Evolutionary conservation across 2,797 vertebrate species (phyloP).

Genomic region (Anniella stebbinsi): DNA sequence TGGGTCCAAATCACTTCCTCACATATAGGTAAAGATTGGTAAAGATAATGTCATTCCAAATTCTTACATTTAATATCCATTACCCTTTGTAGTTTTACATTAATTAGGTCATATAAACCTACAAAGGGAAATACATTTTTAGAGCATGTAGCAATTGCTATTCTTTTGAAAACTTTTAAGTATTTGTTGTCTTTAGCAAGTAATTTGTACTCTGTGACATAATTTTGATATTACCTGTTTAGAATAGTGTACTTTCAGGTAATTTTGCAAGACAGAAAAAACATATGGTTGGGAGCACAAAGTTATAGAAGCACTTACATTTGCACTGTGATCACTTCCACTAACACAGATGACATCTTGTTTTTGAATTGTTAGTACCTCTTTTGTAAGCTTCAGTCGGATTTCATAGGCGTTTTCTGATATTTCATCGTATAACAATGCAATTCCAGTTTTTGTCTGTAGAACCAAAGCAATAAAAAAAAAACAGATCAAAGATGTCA

Average conservation of each 20-base stretch:
- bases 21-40: background rate
- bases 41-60: background rate
- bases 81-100: background rate
- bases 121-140: background rate
- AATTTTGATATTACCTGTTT: conserved; percentile 1
- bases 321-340: conserved; percentile 84
- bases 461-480: conserved; percentile 62
- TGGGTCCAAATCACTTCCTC: background rate
- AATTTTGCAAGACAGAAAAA: conserved; percentile 29
- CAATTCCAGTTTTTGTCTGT: conserved; percentile 92
- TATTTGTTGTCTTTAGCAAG: background rate
- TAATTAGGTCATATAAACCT: background rate
- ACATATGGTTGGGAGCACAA: background rate
- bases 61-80: background rate
- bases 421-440: conserved; percentile 86
- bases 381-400: conserved; percentile 90
- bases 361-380: conserved; percentile 91
- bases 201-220: background rate
- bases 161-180: background rate
- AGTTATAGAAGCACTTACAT: conserved; percentile 89
- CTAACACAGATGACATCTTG: conserved; percentile 91
- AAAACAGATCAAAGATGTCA: conserved; percentile 6
- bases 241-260: background rate
- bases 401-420: conserved; percentile 89
- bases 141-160: too few species aligned